A percentile compares a stretch with the other conserved stretches of the same genome.
Conservation (phyloP, 2,113 vertebrate species). For the Perca fluviatilis region DNA sequence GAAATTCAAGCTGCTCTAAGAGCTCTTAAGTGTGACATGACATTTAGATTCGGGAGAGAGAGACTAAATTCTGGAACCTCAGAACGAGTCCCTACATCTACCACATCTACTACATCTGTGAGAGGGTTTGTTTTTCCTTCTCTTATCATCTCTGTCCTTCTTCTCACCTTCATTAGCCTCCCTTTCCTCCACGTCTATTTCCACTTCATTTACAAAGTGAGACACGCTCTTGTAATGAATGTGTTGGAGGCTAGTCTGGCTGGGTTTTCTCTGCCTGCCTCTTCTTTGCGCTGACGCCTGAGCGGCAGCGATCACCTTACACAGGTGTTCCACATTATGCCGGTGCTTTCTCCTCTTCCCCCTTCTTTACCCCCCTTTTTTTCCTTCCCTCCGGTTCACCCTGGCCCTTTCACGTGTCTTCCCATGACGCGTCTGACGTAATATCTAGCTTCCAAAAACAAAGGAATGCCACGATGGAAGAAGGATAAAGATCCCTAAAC, state of each 20-base stretch:
- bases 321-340: conserved; percentile 80
- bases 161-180: conserved; percentile 41
- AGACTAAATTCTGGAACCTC: conserved; percentile 36
- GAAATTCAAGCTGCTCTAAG: conserved; percentile 59
- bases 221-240: conserved; percentile 53
- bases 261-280: conserved; percentile 64
- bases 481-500: conserved; percentile 47
- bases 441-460: conserved; percentile 48
- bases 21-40: conserved; percentile 64
- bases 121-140: conserved; percentile 31
- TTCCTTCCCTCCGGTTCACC: conserved; percentile 30
- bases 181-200: conserved; percentile 26
- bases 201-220: conserved; percentile 32
- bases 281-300: conserved; percentile 56
- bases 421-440: conserved; percentile 44
- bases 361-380: not conserved
- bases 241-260: conserved; percentile 58
- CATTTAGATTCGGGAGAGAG: conserved; percentile 51
- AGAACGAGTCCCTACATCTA: conserved; percentile 3
- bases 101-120: conserved; percentile 13
- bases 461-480: conserved; percentile 55
- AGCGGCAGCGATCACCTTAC: conserved; percentile 70
- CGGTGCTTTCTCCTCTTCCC: conserved; percentile 24
- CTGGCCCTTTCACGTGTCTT: conserved; percentile 50
- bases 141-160: conserved; percentile 19